Evolutionary conservation across 2,888 invertebrate species (phyloP).

Genomic region (Caenorhabditis drosophilae): DNA sequence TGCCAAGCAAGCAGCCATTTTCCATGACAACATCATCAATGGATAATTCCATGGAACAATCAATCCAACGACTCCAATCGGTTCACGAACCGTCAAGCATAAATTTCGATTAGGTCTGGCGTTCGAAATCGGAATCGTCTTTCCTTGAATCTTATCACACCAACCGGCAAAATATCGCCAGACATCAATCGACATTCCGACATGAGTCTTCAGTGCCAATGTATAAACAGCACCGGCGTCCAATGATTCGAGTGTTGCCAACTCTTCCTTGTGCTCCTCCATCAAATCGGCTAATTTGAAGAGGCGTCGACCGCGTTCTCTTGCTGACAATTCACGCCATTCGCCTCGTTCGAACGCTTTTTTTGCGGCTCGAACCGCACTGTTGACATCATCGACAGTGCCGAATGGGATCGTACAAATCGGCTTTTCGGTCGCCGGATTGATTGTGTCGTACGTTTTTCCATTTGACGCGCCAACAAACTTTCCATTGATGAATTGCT

Average conservation of each 20-base stretch:
- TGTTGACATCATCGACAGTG: constrained; percentile 82
- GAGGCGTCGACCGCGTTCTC: constrained; percentile 85
- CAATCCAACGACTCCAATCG: constrained; percentile 82
- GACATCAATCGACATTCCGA: constrained; percentile 96
- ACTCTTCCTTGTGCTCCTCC: constrained; percentile 90
- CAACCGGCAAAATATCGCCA: constrained; percentile 94
- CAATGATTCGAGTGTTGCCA: constrained; percentile 89
- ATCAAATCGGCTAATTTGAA: constrained; percentile 89
- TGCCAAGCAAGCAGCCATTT: constrained; percentile 94
- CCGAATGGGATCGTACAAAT: constrained; percentile 76
- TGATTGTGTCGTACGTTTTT: constrained; percentile 74
- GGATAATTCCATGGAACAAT: constrained; percentile 98
- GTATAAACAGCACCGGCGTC: constrained; percentile 97
- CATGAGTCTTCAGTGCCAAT: constrained; percentile 89
- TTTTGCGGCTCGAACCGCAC: constrained; percentile 85
- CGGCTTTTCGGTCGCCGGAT: constrained; percentile 83
- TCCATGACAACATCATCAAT: constrained; percentile 97
- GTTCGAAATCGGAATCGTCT: constrained; percentile 88
- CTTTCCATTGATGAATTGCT: constrained; percentile 87
- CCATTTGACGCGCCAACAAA: constrained; percentile 78
- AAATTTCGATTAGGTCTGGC: constrained; percentile 89
- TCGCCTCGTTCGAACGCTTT: constrained; percentile 75
- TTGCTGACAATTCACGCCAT: constrained; percentile 91
- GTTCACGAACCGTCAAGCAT: constrained; percentile 80
- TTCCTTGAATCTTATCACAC: constrained; percentile 89